phyloP scores from a whole-genome alignment of 2,888 invertebrate species.

The Muscina levida region DNA sequence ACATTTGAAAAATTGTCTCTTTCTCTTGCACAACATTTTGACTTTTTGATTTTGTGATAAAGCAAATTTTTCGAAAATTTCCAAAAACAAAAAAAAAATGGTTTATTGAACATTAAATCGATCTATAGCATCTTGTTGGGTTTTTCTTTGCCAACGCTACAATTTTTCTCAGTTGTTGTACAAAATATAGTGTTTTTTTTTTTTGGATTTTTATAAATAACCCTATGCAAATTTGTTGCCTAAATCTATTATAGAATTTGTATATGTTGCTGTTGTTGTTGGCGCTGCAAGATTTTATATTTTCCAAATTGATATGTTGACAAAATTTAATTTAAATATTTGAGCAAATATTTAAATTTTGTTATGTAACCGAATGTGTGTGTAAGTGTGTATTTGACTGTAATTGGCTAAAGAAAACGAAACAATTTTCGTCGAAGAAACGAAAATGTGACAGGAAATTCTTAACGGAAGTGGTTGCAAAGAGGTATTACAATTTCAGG shows the following conservation, averaged over 20 bases:
- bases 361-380: conserved; percentile 27
- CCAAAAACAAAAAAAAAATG: no score
- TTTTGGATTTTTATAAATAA: conserved; percentile 31
- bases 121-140: no score
- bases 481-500: no score
- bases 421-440: neutral
- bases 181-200: no score
- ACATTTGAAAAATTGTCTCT: conserved; percentile 14
- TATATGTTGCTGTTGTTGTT: conserved; percentile 7
- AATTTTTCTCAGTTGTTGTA: no score
- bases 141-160: no score
- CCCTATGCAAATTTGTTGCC: conserved; percentile 18
- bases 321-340: conserved; percentile 32
- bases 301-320: conserved; percentile 38
- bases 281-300: conserved; percentile 13
- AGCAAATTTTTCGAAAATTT: no score
- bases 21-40: conserved; percentile 3
- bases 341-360: conserved; percentile 16
- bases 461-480: no score
- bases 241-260: conserved; percentile 4
- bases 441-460: conserved; percentile 21
- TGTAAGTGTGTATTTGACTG: no score
- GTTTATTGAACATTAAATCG: no score
- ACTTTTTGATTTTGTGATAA: neutral
- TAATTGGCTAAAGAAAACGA: conserved; percentile 3